A percentile compares a stretch with the other conserved stretches of the same genome.
phyloP scores from a whole-genome alignment of 2,888 invertebrate genomes.

The Ectropis crepuscularia region DNA sequence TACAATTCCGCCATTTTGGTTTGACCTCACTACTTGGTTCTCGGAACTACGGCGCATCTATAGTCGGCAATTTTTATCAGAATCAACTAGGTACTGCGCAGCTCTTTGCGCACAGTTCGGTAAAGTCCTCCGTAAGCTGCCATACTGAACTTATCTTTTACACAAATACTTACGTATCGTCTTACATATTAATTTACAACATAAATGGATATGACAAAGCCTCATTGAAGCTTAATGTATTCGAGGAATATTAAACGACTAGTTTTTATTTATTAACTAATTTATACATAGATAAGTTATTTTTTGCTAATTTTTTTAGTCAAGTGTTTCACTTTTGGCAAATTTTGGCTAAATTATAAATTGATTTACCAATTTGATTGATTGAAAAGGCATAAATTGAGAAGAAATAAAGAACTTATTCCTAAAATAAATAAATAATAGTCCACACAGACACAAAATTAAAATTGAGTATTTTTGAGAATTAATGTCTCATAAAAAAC shows the following conservation, averaged over 20 bases:
- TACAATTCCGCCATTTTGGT: too few species aligned
- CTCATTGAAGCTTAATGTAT: conserved; percentile 57
- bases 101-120: too few species aligned
- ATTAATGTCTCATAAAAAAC: conserved; percentile 63
- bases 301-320: conserved; percentile 61
- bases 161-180: neutral
- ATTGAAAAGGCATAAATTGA: conserved; percentile 16
- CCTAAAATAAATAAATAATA: conserved; percentile 12
- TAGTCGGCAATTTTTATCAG: too few species aligned
- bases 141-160: neutral
- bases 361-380: conserved; percentile 46
- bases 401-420: conserved; percentile 8
- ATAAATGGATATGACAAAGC: conserved; percentile 55
- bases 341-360: conserved; percentile 78
- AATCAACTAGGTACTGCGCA: too few species aligned
- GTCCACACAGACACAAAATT: conserved; percentile 8
- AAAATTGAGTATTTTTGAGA: conserved; percentile 51
- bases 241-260: conserved; percentile 51
- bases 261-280: conserved; percentile 60
- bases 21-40: too few species aligned
- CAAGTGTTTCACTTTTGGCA: conserved; percentile 70
- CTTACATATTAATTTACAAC: conserved; percentile 12
- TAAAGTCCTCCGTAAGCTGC: too few species aligned
- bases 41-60: too few species aligned
- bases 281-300: conserved; percentile 60